Percentiles rank a stretch among this genome's conserved stretches.
These are phyloP conservation scores for Syrista parreyssii DNA, from an alignment of 2,888 invertebrate species.

Conservation along the genomic window DNA sequence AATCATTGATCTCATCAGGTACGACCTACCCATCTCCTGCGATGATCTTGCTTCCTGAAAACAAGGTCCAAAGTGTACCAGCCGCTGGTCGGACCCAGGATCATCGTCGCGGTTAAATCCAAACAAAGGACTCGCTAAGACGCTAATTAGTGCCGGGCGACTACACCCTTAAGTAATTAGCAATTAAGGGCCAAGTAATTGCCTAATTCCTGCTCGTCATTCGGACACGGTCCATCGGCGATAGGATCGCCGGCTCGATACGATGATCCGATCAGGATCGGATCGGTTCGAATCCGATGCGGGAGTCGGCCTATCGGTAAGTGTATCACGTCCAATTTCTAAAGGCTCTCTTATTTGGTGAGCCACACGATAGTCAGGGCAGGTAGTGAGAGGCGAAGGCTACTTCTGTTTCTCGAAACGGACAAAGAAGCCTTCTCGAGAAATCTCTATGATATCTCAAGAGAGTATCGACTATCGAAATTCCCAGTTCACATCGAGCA, in stretches of 20 bases:
- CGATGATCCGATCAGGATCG: too few relatives aligned
- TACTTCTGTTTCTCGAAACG: slow-evolving; percentile 4
- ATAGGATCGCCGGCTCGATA: slow-evolving; percentile 36
- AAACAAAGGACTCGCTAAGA: slow-evolving; percentile 4
- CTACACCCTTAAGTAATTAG: slow-evolving; percentile 37
- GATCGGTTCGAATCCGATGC: slow-evolving; percentile 2
- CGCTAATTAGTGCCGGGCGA: slow-evolving; percentile 15
- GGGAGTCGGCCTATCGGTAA: slow-evolving; percentile 1
- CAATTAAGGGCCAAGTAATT: slow-evolving; percentile 49
- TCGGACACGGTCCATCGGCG: slow-evolving; percentile 38
- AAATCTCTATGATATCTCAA: too few relatives aligned
- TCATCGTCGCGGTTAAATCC: slow-evolving; percentile 4
- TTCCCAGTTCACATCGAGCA: too few relatives aligned
- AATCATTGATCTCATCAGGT: too few relatives aligned
- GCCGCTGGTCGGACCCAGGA: neutral
- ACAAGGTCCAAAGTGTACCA: neutral
- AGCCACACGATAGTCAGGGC: neutral
- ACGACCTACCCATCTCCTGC: too few relatives aligned
- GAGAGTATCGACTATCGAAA: too few relatives aligned
- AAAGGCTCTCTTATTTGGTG: slow-evolving; percentile 3
- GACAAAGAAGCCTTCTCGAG: neutral
- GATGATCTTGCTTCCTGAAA: too few relatives aligned
- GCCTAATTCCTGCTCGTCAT: slow-evolving; percentile 49
- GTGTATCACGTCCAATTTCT: slow-evolving; percentile 6
- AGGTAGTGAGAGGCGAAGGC: neutral